Evolutionary conservation across 2,888 invertebrate species (phyloP), one percentile per base, ranked within the genome.

Genomic region (Phortica okadai): DNA sequence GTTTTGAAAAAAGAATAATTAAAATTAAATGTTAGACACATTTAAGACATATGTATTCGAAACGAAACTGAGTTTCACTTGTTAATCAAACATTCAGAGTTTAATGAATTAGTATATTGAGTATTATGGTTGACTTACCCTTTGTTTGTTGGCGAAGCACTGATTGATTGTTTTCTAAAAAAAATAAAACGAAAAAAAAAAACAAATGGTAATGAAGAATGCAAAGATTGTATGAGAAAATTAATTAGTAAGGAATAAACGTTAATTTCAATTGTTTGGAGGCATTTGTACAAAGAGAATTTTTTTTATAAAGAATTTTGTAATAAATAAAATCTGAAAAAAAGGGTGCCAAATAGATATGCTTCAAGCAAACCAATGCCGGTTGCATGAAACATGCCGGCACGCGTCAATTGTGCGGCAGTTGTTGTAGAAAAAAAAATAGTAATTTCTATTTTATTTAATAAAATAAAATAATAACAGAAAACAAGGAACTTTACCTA

Each of bases 121-220:
- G 33, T 33, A 33, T 33, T 6, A 50, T 62, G 25, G 5, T 62
- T 75, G 82, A 85, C 85, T 85, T 88, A 85, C 85, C 85, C 86
- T 74, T 85, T 85, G 66, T 45, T 79, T 76, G 87, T 87, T 76
- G 88, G 85, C 87, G 88, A 85, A 88, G 85, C 88, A 83, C 75
- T 85, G 85, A 85, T 87, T 82, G 85, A 85, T 84, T 85, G 85
- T 88, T 85, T 85, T 88, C 85, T 85, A 88, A 80, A 72, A 54
- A 64, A 70, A 67, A 41, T 5, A 50, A 14, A 11, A 33, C 2
- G 4, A 33, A 74, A 74, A 74, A 74, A 73, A 56, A 67, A 67
- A n/a, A 42, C 42, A 16, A n/a, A 16, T 42, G 42, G 6, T 33
- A 41, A 74, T 74, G 74, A 64, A 42, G 42, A 85, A 85, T 85